These are phyloP conservation scores for Apamea crenata DNA, from an alignment of 2,888 invertebrate genomes.

Conservation along the genomic window DNA sequence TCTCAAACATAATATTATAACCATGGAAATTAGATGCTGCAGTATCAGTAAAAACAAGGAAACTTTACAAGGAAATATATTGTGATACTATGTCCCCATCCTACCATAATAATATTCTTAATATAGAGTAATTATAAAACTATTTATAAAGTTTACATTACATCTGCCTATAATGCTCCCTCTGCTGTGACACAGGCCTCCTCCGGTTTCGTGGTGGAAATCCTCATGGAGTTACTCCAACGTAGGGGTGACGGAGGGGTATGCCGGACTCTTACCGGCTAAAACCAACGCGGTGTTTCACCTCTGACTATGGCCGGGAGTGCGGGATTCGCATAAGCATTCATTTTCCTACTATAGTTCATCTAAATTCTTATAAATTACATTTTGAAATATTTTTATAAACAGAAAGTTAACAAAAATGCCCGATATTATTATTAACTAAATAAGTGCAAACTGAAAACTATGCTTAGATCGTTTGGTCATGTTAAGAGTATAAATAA, in stretches of 20 bases:
- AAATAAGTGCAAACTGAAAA: not conserved
- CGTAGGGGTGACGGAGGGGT: too few relatives aligned
- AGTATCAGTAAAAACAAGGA: constrained; percentile 46
- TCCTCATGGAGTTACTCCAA: too few relatives aligned
- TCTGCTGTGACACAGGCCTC: too few relatives aligned
- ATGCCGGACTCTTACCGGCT: too few relatives aligned
- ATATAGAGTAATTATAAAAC: constrained; percentile 24
- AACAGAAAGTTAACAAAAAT: not conserved
- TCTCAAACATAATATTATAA: constrained; percentile 7
- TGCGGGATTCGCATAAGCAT: too few relatives aligned
- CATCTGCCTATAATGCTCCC: too few relatives aligned
- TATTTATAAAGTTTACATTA: constrained; percentile 15
- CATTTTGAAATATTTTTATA: not conserved
- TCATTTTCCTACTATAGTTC: not conserved
- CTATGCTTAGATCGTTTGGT: too few relatives aligned
- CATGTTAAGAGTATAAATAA: not conserved
- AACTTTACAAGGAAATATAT: constrained; percentile 48
- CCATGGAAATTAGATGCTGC: constrained; percentile 22
- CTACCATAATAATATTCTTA: constrained; percentile 35
- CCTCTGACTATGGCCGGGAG: too few relatives aligned
- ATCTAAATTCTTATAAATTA: not conserved
- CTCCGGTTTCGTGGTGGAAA: too few relatives aligned
- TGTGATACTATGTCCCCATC: constrained; percentile 9
- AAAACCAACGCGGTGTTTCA: too few relatives aligned
- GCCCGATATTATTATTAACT: constrained; percentile 1